Evolutionary conservation across 2,888 invertebrate genomes (phyloP).

Genomic region (Pimpla rufipes): DNA sequence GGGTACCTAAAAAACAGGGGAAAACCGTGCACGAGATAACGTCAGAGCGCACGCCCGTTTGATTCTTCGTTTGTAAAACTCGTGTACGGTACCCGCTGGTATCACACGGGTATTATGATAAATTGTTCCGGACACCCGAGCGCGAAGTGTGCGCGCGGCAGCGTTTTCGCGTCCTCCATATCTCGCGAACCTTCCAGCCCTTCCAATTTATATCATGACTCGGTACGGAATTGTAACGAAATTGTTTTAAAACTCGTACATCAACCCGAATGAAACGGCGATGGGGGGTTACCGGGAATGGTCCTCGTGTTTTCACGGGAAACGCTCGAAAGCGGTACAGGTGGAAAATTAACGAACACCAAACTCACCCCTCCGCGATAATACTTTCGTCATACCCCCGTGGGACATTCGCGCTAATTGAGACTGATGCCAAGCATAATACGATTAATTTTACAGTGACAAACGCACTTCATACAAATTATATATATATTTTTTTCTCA

Average conservation of each 20-base stretch:
- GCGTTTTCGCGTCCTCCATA: slow-evolving; percentile 50
- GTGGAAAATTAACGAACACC: slow-evolving; percentile 65
- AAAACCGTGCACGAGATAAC: slow-evolving; percentile 13
- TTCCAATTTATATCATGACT: slow-evolving; percentile 69
- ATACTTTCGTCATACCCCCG: slow-evolving; percentile 54
- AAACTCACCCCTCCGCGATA: slow-evolving; percentile 49
- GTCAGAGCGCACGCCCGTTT: slow-evolving; percentile 7
- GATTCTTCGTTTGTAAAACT: slow-evolving; percentile 41
- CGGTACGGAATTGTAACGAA: slow-evolving; percentile 74
- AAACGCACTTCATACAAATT: slow-evolving; percentile 27
- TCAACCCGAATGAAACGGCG: slow-evolving; percentile 74
- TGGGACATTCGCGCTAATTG: slow-evolving; percentile 66
- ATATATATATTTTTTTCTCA: slow-evolving; percentile 25
- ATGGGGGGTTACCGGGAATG: slow-evolving; percentile 25
- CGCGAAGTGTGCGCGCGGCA: slow-evolving; percentile 7
- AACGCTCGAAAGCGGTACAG: slow-evolving; percentile 59
- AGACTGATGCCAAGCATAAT: slow-evolving; percentile 69
- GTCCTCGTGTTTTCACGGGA: slow-evolving; percentile 37
- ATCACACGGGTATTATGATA: slow-evolving; percentile 60
- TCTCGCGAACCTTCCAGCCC: slow-evolving; percentile 66
- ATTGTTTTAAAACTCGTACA: slow-evolving; percentile 78
- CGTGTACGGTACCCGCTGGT: slow-evolving; percentile 21
- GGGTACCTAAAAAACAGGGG: neutral
- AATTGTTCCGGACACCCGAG: slow-evolving; percentile 52
- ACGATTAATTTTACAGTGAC: slow-evolving; percentile 58